Percentiles rank a stretch among this genome's conserved stretches.
These are phyloP conservation scores for Neogale vison DNA, from an alignment of 2,113 vertebrate species.

Conservation along the genomic window DNA sequence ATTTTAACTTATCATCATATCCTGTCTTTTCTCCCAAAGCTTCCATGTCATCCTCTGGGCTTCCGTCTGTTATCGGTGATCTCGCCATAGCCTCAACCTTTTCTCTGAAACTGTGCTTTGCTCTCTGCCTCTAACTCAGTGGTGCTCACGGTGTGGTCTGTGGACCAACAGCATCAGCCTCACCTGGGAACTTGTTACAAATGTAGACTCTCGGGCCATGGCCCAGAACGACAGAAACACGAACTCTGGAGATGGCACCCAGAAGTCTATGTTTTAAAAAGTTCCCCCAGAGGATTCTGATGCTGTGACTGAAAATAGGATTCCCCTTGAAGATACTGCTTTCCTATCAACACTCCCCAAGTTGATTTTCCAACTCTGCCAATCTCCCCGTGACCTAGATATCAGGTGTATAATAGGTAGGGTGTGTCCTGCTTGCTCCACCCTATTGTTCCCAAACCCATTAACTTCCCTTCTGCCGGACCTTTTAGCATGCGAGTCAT, in stretches of 20 bases:
- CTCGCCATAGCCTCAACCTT: not conserved
- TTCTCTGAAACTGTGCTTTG: not conserved
- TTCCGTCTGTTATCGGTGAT: not conserved
- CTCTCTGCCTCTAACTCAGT: not conserved
- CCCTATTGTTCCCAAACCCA: not conserved
- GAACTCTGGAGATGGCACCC: too few relatives aligned
- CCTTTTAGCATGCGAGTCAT: not conserved
- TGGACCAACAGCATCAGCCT: not conserved
- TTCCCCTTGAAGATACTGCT: not conserved
- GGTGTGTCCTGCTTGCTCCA: not conserved
- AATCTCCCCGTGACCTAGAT: not conserved
- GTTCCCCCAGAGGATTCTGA: not conserved
- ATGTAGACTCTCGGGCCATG: not conserved
- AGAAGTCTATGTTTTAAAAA: not conserved
- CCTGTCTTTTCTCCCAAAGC: not conserved
- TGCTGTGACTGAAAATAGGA: not conserved
- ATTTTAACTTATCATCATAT: not conserved
- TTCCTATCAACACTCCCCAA: not conserved
- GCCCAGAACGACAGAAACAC: not conserved
- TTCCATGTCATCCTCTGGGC: not conserved
- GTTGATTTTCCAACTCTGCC: too few relatives aligned
- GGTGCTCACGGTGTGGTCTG: not conserved
- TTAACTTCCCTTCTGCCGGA: not conserved
- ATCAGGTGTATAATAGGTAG: not conserved
- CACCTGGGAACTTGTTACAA: not conserved